These are phyloP conservation scores for Rhyacophila evoluta DNA, from an alignment of 2,888 invertebrate genomes.

Conservation along the genomic window DNA sequence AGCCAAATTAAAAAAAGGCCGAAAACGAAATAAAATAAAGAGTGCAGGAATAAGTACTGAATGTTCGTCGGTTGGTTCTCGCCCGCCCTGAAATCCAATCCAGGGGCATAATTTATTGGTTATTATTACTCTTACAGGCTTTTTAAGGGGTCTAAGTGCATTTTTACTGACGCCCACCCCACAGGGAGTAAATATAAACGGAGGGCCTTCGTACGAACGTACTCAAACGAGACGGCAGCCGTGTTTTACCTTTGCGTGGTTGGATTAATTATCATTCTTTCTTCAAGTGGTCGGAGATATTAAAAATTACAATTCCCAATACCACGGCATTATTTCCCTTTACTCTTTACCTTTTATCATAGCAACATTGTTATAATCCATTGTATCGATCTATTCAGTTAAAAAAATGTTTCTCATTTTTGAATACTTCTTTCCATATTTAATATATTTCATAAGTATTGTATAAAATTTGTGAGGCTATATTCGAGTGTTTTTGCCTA, in stretches of 20 bases:
- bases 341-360: too few relatives aligned
- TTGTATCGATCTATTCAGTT: too few relatives aligned
- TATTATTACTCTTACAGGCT: neutral
- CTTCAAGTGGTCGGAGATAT: neutral
- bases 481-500: too few relatives aligned
- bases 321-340: too few relatives aligned
- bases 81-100: conserved; percentile 10
- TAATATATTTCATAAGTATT: too few relatives aligned
- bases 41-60: neutral
- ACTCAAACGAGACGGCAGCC: neutral
- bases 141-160: conserved; percentile 1
- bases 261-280: conserved; percentile 1
- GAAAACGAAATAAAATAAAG: conserved; percentile 3
- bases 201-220: neutral
- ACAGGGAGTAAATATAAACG: neutral
- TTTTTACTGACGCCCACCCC: neutral
- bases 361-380: too few relatives aligned
- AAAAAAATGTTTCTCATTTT: too few relatives aligned
- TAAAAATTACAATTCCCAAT: too few relatives aligned
- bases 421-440: too few relatives aligned
- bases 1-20: neutral
- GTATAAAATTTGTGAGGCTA: too few relatives aligned
- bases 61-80: neutral
- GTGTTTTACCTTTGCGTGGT: neutral
- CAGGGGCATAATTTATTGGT: conserved; percentile 19